Evolutionary conservation across 2,888 invertebrate genomes (phyloP).

Genomic region (Prenolepis imparis): DNA sequence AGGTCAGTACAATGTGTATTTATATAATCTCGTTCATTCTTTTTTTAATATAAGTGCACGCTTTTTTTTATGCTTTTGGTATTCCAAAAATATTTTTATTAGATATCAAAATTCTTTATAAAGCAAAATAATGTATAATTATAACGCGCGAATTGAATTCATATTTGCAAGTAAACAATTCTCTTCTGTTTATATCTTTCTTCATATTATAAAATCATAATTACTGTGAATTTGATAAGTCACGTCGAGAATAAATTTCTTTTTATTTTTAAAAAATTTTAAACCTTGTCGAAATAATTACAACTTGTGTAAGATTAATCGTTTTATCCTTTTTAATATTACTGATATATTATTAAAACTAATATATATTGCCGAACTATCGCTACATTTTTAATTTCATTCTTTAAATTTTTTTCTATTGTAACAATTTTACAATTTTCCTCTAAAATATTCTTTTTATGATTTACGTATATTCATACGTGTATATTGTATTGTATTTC

Average conservation of each 20-base stretch:
- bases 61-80: background rate
- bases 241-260: background rate
- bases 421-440: background rate
- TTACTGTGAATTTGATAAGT: background rate
- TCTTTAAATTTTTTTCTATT: background rate
- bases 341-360: background rate
- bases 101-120: background rate
- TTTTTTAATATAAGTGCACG: background rate
- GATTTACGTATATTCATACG: background rate
- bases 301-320: background rate
- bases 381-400: background rate
- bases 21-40: background rate
- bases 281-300: constrained; percentile 25
- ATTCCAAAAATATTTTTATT: background rate
- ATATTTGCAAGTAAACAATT: background rate
- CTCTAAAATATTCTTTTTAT: too few species aligned
- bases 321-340: constrained; percentile 1
- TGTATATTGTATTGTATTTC: background rate
- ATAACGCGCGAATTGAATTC: background rate
- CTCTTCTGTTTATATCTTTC: background rate
- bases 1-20: constrained; percentile 49
- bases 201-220: background rate
- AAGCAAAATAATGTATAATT: background rate
- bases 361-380: background rate
- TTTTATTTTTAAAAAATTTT: background rate